Conservation (phyloP, 2,797 vertebrate species). For the Iguana delicatissima region DNA sequence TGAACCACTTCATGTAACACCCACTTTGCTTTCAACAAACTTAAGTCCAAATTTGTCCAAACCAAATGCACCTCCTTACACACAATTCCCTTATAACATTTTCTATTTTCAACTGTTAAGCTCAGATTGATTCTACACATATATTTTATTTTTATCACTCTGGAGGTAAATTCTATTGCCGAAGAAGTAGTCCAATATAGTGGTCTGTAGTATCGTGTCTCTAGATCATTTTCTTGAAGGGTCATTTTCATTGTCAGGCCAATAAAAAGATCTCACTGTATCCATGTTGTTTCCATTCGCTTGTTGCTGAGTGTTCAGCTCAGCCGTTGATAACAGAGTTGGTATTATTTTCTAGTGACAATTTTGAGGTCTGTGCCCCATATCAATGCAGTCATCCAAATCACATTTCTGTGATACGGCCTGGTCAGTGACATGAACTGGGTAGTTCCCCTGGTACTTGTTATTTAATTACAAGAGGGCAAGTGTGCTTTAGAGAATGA, state of each 20-base stretch:
- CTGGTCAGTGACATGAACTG: neutral
- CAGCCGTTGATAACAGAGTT: neutral
- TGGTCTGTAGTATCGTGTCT: neutral
- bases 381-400: neutral
- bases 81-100: neutral
- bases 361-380: neutral
- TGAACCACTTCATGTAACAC: neutral
- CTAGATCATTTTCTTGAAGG: neutral
- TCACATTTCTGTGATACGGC: neutral
- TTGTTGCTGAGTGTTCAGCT: neutral
- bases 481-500: neutral
- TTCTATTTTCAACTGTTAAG: neutral
- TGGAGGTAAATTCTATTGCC: neutral
- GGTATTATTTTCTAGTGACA: neutral
- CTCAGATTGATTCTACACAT: neutral
- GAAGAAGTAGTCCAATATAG: neutral
- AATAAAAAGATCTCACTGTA: neutral
- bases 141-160: neutral
- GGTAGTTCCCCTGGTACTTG: neutral
- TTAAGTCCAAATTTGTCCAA: no score
- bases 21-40: neutral
- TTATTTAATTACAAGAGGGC: neutral
- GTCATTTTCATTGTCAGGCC: neutral
- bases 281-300: neutral
- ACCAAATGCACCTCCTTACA: no score